Conservation (phyloP, 1,140 invertebrate species). For the Kradibia gibbosae region DNA sequence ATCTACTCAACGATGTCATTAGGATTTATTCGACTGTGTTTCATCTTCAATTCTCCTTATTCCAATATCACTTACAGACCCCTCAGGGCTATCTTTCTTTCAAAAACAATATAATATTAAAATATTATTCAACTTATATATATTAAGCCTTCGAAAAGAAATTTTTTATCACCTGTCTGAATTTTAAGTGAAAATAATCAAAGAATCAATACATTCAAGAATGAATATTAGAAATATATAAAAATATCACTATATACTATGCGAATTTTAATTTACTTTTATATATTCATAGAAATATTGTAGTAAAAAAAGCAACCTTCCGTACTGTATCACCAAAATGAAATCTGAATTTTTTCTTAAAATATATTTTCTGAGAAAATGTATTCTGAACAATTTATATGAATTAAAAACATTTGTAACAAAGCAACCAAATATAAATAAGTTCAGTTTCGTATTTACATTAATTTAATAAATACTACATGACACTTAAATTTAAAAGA, state of each 20-base stretch:
- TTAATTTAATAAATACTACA: too few relatives aligned
- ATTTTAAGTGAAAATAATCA: background rate
- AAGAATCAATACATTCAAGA: background rate
- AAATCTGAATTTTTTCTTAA: background rate
- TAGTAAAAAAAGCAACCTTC: background rate
- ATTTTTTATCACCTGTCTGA: background rate
- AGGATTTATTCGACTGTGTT: slow-evolving; percentile 30
- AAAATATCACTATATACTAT: background rate
- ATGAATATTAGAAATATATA: background rate
- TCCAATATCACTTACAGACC: background rate
- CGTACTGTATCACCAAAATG: background rate
- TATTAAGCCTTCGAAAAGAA: background rate
- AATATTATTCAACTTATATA: background rate
- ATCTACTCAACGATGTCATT: slow-evolving; percentile 40
- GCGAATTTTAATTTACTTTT: background rate
- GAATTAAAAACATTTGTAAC: background rate
- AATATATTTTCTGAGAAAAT: background rate
- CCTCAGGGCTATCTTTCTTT: background rate
- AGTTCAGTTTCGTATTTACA: too few relatives aligned
- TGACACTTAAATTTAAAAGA: too few relatives aligned
- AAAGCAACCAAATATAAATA: background rate
- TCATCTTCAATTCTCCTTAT: background rate
- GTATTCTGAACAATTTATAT: background rate
- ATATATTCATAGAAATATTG: background rate
- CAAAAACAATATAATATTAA: background rate